These are phyloP conservation scores for Exaiptasia diaphana DNA, from an alignment of 64 coral and sea anemone genomes.

Conservation along the genomic window DNA sequence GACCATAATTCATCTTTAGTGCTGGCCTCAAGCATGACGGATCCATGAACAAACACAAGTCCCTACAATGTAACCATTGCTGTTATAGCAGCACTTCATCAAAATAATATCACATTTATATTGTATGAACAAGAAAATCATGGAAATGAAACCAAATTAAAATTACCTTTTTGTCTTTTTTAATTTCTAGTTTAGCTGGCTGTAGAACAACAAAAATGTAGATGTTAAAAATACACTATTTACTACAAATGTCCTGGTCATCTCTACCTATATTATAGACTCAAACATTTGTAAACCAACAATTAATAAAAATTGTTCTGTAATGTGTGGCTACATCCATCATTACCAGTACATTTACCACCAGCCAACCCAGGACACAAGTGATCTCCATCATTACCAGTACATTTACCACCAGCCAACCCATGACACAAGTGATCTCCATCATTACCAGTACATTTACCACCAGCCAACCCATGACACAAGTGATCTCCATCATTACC, in stretches of 20 bases:
- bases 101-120: neutral
- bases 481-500: no score
- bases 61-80: constrained; percentile 53
- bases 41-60: constrained; percentile 85
- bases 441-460: no score
- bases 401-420: no score
- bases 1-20: constrained; percentile 44
- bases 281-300: neutral
- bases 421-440: no score
- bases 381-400: no score
- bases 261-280: neutral
- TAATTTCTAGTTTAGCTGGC: constrained; percentile 89
- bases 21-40: constrained; percentile 65
- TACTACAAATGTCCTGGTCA: neutral
- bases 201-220: constrained; percentile 46
- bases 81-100: neutral
- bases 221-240: neutral
- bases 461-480: no score
- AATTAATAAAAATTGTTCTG: no score
- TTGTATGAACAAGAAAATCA: neutral
- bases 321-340: no score
- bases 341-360: no score
- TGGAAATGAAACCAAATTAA: no score
- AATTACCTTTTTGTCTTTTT: constrained; percentile 97
- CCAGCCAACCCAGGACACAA: no score